Conservation (phyloP, 2,888 invertebrate species). For the Trissolcus brochymenae region DNA sequence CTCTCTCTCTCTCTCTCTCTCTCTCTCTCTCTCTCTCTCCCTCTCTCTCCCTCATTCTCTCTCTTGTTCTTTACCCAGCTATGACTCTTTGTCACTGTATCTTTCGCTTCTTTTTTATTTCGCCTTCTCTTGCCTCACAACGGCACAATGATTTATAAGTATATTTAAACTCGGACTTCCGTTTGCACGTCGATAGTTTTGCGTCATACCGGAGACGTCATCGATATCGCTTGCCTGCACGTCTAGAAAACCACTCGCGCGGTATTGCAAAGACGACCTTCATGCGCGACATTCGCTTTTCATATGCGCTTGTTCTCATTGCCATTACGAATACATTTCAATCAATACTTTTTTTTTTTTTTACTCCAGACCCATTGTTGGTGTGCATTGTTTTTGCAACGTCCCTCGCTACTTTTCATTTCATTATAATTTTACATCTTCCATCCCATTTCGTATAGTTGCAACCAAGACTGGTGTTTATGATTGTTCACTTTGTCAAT, state of each 20-base stretch:
- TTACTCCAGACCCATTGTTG: not conserved
- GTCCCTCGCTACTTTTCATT: not conserved
- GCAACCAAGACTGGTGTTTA: no score
- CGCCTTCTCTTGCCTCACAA: conserved; percentile 5
- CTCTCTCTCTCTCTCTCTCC: conserved; percentile 26
- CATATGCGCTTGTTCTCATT: conserved; percentile 51
- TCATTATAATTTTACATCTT: not conserved
- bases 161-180: conserved; percentile 49
- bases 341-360: conserved; percentile 46
- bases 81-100: conserved; percentile 1
- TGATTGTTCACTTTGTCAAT: no score
- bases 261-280: conserved; percentile 46
- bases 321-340: conserved; percentile 41
- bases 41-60: conserved; percentile 1
- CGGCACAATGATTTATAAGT: conserved; percentile 46
- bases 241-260: conserved; percentile 43
- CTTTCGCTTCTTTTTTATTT: not conserved
- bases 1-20: conserved; percentile 22
- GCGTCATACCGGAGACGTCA: conserved; percentile 50
- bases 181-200: conserved; percentile 50
- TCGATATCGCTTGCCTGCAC: conserved; percentile 43
- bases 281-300: conserved; percentile 52
- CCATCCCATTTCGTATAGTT: not conserved
- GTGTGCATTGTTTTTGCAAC: not conserved
- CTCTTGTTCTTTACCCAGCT: conserved; percentile 1